These are phyloP conservation scores for Halictus quadricinctus DNA, from an alignment of 2,888 invertebrate genomes.

Conservation along the genomic window DNA sequence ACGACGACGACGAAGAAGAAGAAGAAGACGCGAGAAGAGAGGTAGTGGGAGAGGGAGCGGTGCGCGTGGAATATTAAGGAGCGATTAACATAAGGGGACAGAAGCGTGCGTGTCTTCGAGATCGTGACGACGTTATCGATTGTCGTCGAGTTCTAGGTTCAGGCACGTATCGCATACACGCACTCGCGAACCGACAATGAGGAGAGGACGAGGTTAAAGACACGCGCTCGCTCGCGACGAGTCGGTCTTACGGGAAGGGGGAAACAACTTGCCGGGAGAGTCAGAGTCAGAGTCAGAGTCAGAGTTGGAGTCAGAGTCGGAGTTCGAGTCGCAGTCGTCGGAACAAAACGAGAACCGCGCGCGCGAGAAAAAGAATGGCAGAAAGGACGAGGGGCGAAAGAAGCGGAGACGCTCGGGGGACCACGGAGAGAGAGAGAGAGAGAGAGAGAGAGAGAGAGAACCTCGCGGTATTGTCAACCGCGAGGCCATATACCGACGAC, in stretches of 20 bases:
- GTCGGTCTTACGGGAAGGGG: conserved; percentile 25
- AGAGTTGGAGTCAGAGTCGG: background rate
- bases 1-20: conserved; percentile 21
- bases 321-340: conserved; percentile 6
- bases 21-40: conserved; percentile 25
- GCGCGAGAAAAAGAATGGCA: conserved; percentile 60
- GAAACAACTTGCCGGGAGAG: conserved; percentile 2
- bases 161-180: conserved; percentile 64
- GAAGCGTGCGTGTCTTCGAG: conserved; percentile 77
- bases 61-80: conserved; percentile 78
- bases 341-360: conserved; percentile 62
- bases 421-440: background rate
- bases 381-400: conserved; percentile 48
- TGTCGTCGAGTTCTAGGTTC: conserved; percentile 65
- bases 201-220: conserved; percentile 68
- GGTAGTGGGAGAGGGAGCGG: conserved; percentile 48
- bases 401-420: conserved; percentile 39
- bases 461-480: conserved; percentile 68
- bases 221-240: conserved; percentile 67
- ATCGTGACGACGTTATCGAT: conserved; percentile 81
- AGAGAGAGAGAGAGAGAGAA: conserved; percentile 43
- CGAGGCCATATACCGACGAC: conserved; percentile 63
- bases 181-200: conserved; percentile 66
- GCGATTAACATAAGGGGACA: conserved; percentile 80
- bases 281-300: background rate